These are phyloP conservation scores for Hyperopisus bebe DNA, from an alignment of 2,113 vertebrate species.

Conservation along the genomic window DNA sequence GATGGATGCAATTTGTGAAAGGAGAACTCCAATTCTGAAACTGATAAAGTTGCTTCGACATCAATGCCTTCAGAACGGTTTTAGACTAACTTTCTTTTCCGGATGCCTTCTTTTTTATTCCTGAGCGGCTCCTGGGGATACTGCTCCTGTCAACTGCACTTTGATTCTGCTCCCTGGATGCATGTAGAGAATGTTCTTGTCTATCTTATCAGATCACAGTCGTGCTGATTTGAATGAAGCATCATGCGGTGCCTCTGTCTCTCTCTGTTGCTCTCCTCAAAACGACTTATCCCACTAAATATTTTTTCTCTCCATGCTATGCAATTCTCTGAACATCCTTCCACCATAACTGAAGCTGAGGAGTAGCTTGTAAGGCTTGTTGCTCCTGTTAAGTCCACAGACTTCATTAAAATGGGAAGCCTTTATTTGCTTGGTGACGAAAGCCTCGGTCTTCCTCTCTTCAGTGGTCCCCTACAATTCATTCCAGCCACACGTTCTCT, in stretches of 20 bases:
- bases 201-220: conserved; percentile 62
- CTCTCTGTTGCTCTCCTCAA: conserved; percentile 50
- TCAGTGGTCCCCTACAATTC: background rate
- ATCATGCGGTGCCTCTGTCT: conserved; percentile 47
- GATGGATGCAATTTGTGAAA: background rate
- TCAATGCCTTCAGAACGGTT: background rate
- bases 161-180: conserved; percentile 52
- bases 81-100: conserved; percentile 13
- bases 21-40: background rate
- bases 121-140: conserved; percentile 36
- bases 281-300: background rate
- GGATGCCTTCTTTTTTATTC: conserved; percentile 1
- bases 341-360: background rate
- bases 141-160: conserved; percentile 56
- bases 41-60: background rate
- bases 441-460: background rate
- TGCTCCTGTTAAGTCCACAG: background rate
- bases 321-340: background rate
- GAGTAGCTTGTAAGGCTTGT: background rate
- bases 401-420: conserved; percentile 4
- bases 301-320: background rate
- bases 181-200: conserved; percentile 61
- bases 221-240: conserved; percentile 43
- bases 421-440: background rate
- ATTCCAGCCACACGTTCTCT: background rate